Evolutionary conservation across 1,140 invertebrate genomes (phyloP).

Genomic region (Bombus impatiens): DNA sequence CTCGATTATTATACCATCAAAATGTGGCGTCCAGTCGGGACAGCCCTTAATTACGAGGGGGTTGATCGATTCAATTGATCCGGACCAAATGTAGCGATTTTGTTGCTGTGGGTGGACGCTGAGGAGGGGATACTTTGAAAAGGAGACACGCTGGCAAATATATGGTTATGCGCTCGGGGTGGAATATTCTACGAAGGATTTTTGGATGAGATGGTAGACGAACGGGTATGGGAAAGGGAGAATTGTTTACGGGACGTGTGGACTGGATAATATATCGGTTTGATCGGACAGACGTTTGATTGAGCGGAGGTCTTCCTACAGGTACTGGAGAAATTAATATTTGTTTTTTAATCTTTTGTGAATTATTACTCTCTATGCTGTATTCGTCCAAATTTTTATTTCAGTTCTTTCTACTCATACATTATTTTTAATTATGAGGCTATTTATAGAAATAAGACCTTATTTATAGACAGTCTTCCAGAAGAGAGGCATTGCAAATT

Average conservation of each 20-base stretch:
- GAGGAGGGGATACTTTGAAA: not conserved
- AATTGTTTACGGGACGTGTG: not conserved
- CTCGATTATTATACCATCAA: slow-evolving; percentile 69
- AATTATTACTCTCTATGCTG: too few relatives aligned
- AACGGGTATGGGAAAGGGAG: not conserved
- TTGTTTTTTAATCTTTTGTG: too few relatives aligned
- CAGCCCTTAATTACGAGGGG: slow-evolving; percentile 63
- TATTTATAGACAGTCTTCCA: not conserved
- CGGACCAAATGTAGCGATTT: slow-evolving; percentile 47
- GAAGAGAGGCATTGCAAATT: not conserved
- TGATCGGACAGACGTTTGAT: not conserved
- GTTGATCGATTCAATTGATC: slow-evolving; percentile 61
- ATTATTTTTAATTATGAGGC: too few relatives aligned
- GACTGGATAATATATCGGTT: not conserved
- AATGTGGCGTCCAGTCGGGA: slow-evolving; percentile 64
- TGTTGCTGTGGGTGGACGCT: not conserved
- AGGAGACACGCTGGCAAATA: not conserved
- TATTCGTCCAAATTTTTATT: too few relatives aligned
- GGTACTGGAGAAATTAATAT: too few relatives aligned
- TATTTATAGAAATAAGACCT: too few relatives aligned
- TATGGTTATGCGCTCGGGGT: slow-evolving; percentile 4
- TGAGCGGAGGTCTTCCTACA: too few relatives aligned
- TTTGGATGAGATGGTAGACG: not conserved
- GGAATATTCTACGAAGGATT: not conserved
- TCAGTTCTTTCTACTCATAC: too few relatives aligned